Conservation (phyloP, 2,888 invertebrate species). For the Lymantria dispar region DNA sequence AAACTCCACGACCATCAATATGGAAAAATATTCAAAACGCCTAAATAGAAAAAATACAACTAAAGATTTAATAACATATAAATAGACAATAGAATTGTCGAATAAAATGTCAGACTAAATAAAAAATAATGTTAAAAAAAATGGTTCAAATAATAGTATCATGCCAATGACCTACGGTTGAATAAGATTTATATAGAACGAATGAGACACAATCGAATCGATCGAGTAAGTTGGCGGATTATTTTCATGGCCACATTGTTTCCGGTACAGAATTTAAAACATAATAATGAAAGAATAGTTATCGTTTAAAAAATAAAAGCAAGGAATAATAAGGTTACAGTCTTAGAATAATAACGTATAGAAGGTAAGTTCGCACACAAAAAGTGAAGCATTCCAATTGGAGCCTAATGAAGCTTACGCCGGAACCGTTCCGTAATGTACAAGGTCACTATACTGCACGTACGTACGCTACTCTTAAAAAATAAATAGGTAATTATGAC, state of each 20-base stretch:
- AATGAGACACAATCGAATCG: neutral
- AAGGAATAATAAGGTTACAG: too few relatives aligned
- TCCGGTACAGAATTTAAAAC: conserved; percentile 1
- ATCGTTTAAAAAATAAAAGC: too few relatives aligned
- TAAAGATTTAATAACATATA: neutral
- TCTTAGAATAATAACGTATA: too few relatives aligned
- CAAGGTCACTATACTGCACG: too few relatives aligned
- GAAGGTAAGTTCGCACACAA: too few relatives aligned
- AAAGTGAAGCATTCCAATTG: too few relatives aligned
- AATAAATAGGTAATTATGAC: too few relatives aligned
- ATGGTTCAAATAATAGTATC: neutral
- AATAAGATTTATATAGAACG: neutral
- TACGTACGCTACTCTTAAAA: too few relatives aligned
- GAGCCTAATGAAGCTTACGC: too few relatives aligned
- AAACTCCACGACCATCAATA: too few relatives aligned
- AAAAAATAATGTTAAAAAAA: neutral
- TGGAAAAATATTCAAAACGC: neutral
- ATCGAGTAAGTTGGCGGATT: conserved; percentile 1
- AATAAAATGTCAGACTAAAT: neutral
- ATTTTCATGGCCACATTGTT: conserved; percentile 1
- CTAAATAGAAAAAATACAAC: neutral
- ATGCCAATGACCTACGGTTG: conserved; percentile 5
- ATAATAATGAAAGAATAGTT: too few relatives aligned
- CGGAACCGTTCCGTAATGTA: too few relatives aligned
- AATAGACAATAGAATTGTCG: neutral